phyloP scores from a whole-genome alignment of 2,797 vertebrate genomes.

The Scomberomorus guttatus region DNA sequence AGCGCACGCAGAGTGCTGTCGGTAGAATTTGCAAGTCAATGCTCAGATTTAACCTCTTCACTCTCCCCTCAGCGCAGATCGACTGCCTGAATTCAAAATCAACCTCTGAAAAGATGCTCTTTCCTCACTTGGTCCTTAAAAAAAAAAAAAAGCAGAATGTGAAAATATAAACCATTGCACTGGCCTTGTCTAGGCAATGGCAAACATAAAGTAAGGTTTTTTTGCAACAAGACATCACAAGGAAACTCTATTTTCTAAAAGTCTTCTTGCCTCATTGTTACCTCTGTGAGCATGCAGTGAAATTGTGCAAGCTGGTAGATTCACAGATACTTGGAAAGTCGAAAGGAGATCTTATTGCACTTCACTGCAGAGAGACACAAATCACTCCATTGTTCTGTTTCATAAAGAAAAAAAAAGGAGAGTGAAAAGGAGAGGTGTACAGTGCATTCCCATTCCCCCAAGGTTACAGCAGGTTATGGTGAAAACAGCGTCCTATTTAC shows the following conservation, averaged over 20 bases:
- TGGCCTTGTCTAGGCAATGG: slow-evolving; percentile 44
- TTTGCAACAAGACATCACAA: slow-evolving; percentile 15
- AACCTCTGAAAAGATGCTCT: slow-evolving; percentile 50
- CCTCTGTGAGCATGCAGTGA: background rate
- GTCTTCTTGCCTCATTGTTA: slow-evolving; percentile 22
- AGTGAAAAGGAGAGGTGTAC: slow-evolving; percentile 33
- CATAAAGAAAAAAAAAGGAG: slow-evolving; percentile 5
- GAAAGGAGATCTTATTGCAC: slow-evolving; percentile 36
- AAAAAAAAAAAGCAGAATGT: slow-evolving; percentile 16
- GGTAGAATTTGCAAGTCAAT: slow-evolving; percentile 80
- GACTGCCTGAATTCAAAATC: slow-evolving; percentile 68
- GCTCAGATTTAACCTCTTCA: slow-evolving; percentile 74
- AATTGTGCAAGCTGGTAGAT: slow-evolving; percentile 25
- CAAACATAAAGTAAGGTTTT: slow-evolving; percentile 9
- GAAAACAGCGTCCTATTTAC: slow-evolving; percentile 29
- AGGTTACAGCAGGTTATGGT: slow-evolving; percentile 21
- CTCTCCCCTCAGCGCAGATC: slow-evolving; percentile 56
- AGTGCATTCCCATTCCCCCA: background rate
- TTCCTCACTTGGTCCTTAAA: slow-evolving; percentile 6
- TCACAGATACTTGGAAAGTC: slow-evolving; percentile 39
- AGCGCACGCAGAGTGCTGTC: slow-evolving; percentile 62
- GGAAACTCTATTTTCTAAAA: slow-evolving; percentile 29
- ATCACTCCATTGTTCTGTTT: slow-evolving; percentile 54
- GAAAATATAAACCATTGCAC: slow-evolving; percentile 13
- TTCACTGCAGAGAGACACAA: slow-evolving; percentile 34